Evolutionary conservation across 2,797 vertebrate genomes (phyloP).

Genomic region (Rhynchotus rufescens): DNA sequence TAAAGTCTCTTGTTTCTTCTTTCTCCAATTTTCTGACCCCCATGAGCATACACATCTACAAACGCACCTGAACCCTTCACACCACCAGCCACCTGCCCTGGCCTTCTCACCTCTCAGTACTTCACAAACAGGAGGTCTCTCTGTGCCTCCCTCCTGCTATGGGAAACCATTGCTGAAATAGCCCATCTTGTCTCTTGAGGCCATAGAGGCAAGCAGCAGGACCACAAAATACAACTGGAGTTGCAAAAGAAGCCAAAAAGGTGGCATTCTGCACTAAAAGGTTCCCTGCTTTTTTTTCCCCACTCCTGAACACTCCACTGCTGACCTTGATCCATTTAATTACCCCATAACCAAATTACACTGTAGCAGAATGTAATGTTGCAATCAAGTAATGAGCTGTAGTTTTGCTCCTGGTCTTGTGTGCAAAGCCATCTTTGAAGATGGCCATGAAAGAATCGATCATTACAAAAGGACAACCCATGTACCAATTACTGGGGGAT

Average conservation of each 20-base stretch:
- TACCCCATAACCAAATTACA: conserved; percentile 53
- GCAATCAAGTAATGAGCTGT: conserved; percentile 65
- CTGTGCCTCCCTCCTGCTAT: neutral
- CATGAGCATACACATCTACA: neutral
- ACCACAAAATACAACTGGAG: neutral
- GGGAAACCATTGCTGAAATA: neutral
- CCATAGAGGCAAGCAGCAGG: neutral
- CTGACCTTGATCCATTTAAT: conserved; percentile 69
- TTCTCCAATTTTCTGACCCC: neutral
- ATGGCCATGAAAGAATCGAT: neutral
- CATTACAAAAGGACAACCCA: conserved; percentile 6
- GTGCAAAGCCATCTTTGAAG: conserved; percentile 39
- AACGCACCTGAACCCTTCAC: accelerated
- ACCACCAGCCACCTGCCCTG: neutral
- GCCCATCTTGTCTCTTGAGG: neutral
- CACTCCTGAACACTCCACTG: conserved; percentile 19
- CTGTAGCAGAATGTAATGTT: conserved; percentile 63
- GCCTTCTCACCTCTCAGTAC: neutral
- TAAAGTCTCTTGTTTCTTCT: neutral
- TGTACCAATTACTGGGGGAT: conserved; percentile 9
- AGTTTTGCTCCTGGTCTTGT: conserved; percentile 49
- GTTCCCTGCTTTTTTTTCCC: neutral
- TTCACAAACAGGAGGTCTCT: too few species aligned
- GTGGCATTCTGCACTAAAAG: neutral
- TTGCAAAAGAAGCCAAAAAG: neutral